Evolutionary conservation across 2,113 vertebrate genomes (phyloP).

Genomic region (Forbesichthys papilliferus): DNA sequence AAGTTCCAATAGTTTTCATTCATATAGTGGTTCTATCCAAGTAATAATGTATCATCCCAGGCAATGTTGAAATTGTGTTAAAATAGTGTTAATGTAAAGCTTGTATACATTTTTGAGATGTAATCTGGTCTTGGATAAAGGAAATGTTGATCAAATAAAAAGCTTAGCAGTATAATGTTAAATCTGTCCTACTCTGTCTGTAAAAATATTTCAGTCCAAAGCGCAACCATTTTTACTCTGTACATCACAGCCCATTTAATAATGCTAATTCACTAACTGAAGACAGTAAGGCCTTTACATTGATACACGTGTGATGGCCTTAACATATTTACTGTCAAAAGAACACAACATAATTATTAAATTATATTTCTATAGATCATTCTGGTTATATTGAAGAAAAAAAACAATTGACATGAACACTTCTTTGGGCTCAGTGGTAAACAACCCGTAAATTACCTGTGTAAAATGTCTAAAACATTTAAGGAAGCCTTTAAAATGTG

Average conservation of each 20-base stretch:
- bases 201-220: conserved; percentile 20
- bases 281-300: conserved; percentile 33
- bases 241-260: conserved; percentile 47
- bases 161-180: conserved; percentile 20
- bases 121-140: conserved; percentile 12
- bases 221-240: conserved; percentile 8
- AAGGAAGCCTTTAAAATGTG: conserved; percentile 81
- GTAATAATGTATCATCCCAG: conserved; percentile 29
- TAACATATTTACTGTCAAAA: conserved; percentile 1
- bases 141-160: conserved; percentile 16
- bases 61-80: conserved; percentile 17
- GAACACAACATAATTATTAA: background rate
- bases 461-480: conserved; percentile 60
- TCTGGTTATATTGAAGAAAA: conserved; percentile 22
- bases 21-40: conserved; percentile 66
- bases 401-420: background rate
- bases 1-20: conserved; percentile 20
- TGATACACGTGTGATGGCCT: conserved; percentile 15
- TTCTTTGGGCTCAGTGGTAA: conserved; percentile 54
- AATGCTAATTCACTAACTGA: conserved; percentile 26
- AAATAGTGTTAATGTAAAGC: conserved; percentile 30
- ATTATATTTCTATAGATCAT: conserved; percentile 4
- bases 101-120: conserved; percentile 41
- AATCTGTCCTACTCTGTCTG: conserved; percentile 9
- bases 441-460: conserved; percentile 66